phyloP scores from a whole-genome alignment of 2,113 vertebrate species.

The Sturnira hondurensis region DNA sequence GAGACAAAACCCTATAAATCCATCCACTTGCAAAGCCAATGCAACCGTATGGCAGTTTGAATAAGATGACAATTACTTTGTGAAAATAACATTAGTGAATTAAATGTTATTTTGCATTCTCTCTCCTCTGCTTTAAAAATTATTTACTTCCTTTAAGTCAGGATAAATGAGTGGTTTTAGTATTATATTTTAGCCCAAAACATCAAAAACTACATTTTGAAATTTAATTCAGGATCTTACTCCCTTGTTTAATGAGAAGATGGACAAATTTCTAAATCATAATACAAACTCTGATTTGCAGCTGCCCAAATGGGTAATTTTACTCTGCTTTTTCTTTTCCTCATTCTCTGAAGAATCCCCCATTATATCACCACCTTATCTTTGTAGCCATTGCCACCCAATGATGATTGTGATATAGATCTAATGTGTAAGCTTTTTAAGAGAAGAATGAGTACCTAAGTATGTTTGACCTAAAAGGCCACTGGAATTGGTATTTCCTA shows the following conservation, averaged over 20 bases:
- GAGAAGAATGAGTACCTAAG: conserved; percentile 47
- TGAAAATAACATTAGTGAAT: conserved; percentile 39
- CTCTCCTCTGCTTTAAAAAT: conserved; percentile 54
- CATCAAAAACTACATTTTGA: conserved; percentile 58
- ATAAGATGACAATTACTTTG: conserved; percentile 61
- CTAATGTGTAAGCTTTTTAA: conserved; percentile 73
- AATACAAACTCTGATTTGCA: neutral
- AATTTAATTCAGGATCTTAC: conserved; percentile 53
- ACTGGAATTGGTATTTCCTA: conserved; percentile 63
- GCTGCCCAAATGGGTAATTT: conserved; percentile 52
- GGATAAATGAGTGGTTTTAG: conserved; percentile 40
- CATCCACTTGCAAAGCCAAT: conserved; percentile 51
- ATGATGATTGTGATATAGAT: conserved; percentile 62
- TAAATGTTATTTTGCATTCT: conserved; percentile 65
- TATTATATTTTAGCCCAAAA: conserved; percentile 22
- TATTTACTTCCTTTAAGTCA: conserved; percentile 64
- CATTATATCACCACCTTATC: conserved; percentile 70
- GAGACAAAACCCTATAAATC: conserved; percentile 29
- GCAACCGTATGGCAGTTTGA: conserved; percentile 58
- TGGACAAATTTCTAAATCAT: neutral
- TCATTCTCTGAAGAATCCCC: conserved; percentile 50
- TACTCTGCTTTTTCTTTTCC: conserved; percentile 59
- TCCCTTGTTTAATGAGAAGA: conserved; percentile 63
- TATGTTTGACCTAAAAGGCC: conserved; percentile 71
- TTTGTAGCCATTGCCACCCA: conserved; percentile 71